These are phyloP conservation scores for Parambassis ranga DNA, from an alignment of 2,797 vertebrate genomes.

Conservation along the genomic window DNA sequence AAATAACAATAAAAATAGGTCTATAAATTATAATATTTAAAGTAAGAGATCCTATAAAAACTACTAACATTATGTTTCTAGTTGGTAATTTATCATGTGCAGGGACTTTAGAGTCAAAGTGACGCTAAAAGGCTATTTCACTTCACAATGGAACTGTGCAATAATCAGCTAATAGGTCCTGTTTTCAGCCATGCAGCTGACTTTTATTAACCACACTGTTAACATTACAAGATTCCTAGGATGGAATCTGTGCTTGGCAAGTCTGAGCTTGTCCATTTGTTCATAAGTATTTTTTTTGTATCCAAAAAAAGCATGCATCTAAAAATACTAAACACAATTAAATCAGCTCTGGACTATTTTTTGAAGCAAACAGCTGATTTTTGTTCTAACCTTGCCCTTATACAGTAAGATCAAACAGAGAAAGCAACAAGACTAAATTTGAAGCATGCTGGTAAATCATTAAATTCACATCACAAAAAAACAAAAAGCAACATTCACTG, in stretches of 20 bases:
- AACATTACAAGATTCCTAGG: slow-evolving; percentile 16
- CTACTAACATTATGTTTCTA: slow-evolving; percentile 17
- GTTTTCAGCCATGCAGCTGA: slow-evolving; percentile 53
- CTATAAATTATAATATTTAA: slow-evolving; percentile 46
- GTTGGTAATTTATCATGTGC: slow-evolving; percentile 35
- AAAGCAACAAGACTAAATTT: slow-evolving; percentile 19
- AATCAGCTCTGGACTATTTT: slow-evolving; percentile 11
- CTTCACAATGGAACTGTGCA: slow-evolving; percentile 55
- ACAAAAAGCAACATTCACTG: slow-evolving; percentile 47
- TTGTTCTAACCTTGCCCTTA: slow-evolving; percentile 30
- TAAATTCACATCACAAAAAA: slow-evolving; percentile 57
- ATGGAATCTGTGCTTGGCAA: slow-evolving; percentile 37
- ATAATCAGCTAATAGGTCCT: slow-evolving; percentile 57
- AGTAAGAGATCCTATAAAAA: slow-evolving; percentile 39
- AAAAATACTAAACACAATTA: slow-evolving; percentile 37
- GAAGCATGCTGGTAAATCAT: slow-evolving; percentile 55
- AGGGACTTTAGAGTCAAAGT: slow-evolving; percentile 36
- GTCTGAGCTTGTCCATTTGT: slow-evolving; percentile 51
- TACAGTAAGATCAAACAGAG: slow-evolving; percentile 9
- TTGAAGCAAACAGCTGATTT: slow-evolving; percentile 5
- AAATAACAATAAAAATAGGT: slow-evolving; percentile 27
- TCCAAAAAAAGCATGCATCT: slow-evolving; percentile 54
- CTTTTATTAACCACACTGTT: slow-evolving; percentile 3
- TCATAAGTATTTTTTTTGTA: slow-evolving; percentile 31
- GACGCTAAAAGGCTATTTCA: slow-evolving; percentile 38